phyloP scores from a whole-genome alignment of 2,888 invertebrate genomes.

The Helobdella robusta region DNA sequence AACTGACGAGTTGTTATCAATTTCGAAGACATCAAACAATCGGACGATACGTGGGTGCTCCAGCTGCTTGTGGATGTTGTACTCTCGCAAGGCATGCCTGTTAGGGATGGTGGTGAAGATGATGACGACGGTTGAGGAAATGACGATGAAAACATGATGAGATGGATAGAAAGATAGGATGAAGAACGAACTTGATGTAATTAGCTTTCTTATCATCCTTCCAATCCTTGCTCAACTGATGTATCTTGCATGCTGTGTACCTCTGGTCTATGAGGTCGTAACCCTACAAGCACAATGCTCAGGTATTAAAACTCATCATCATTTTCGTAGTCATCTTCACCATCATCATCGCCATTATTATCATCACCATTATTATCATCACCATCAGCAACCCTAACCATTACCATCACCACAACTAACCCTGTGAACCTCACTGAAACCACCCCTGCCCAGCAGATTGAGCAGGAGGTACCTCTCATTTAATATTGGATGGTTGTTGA shows the following conservation, averaged over 20 bases:
- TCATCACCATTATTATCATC: conserved; percentile 3
- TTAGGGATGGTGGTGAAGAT: too few species aligned
- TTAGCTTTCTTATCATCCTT: conserved; percentile 99
- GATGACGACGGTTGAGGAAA: background rate
- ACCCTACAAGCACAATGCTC: conserved; percentile 58
- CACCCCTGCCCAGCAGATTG: conserved; percentile 84
- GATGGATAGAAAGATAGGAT: background rate
- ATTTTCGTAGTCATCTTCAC: background rate
- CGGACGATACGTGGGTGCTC: conserved; percentile 98
- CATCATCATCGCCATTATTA: background rate
- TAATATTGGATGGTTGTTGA: conserved; percentile 94
- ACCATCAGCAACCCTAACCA: background rate
- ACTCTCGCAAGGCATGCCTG: conserved; percentile 96
- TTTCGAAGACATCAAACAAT: conserved; percentile 98
- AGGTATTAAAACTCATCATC: too few species aligned
- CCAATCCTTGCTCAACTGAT: conserved; percentile 99
- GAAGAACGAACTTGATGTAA: conserved; percentile 81
- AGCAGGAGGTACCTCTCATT: conserved; percentile 91
- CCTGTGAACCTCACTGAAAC: conserved; percentile 53
- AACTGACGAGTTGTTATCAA: conserved; percentile 83
- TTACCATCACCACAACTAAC: conserved; percentile 35
- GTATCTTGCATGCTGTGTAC: conserved; percentile 99
- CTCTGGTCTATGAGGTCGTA: conserved; percentile 98
- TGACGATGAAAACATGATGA: background rate
- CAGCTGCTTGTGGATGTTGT: conserved; percentile 96